These are phyloP conservation scores for Apeira syringaria DNA, from an alignment of 2,888 invertebrate species.

Conservation along the genomic window DNA sequence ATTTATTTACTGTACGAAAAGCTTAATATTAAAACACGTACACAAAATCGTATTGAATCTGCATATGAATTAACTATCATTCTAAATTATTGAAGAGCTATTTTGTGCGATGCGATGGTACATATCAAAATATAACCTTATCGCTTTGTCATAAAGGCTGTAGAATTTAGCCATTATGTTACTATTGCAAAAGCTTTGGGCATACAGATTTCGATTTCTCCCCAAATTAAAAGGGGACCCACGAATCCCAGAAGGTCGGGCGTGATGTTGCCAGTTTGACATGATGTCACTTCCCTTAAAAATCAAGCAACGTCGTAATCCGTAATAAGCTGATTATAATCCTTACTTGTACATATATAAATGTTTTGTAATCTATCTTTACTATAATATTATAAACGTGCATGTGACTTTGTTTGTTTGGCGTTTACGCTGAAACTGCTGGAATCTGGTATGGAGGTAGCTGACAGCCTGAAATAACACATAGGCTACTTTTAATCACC, in stretches of 20 bases:
- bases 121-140: constrained; percentile 24
- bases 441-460: too few relatives aligned
- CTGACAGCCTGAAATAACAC: too few relatives aligned
- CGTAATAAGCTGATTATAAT: too few relatives aligned
- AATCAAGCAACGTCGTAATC: too few relatives aligned
- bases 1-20: constrained; percentile 7
- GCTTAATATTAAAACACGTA: constrained; percentile 7
- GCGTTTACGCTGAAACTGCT: too few relatives aligned
- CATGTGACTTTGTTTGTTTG: too few relatives aligned
- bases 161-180: constrained; percentile 28
- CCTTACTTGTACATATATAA: too few relatives aligned
- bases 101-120: constrained; percentile 1
- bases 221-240: constrained; percentile 59
- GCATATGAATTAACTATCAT: constrained; percentile 15
- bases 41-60: constrained; percentile 11
- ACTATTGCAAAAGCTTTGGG: constrained; percentile 29
- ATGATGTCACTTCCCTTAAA: too few relatives aligned
- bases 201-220: constrained; percentile 52
- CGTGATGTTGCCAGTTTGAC: constrained; percentile 15
- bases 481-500: too few relatives aligned
- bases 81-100: constrained; percentile 18
- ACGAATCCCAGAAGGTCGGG: constrained; percentile 48
- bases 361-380: too few relatives aligned
- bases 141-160: constrained; percentile 28
- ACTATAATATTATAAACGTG: too few relatives aligned